phyloP scores from a whole-genome alignment of 2,888 invertebrate genomes.

The Neria commutata region DNA sequence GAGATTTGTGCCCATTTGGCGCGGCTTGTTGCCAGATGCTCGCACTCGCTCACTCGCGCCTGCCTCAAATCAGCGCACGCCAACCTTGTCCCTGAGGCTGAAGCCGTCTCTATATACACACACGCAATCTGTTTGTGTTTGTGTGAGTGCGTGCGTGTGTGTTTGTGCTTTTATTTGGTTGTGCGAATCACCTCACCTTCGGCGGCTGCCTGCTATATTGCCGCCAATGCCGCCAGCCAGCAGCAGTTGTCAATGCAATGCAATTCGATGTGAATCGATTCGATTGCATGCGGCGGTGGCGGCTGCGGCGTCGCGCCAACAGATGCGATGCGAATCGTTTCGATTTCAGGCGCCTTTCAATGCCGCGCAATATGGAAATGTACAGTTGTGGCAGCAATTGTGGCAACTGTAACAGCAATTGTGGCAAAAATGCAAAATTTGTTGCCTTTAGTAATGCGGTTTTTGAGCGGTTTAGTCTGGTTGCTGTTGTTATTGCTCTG shows the following conservation, averaged over 20 bases:
- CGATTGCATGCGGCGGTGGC: neutral
- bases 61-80: slow-evolving; percentile 7
- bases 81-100: slow-evolving; percentile 25
- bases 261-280: neutral
- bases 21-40: neutral
- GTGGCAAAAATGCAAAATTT: too few relatives aligned
- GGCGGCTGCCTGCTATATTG: neutral
- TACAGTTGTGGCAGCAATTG: too few relatives aligned
- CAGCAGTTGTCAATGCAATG: neutral
- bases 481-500: too few relatives aligned
- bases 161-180: neutral
- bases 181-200: slow-evolving; percentile 13
- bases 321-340: neutral
- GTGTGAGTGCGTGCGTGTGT: too few relatives aligned
- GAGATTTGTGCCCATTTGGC: slow-evolving; percentile 9
- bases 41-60: too few relatives aligned
- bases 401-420: too few relatives aligned
- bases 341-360: too few relatives aligned
- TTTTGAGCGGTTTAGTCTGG: too few relatives aligned
- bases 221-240: neutral
- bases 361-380: too few relatives aligned
- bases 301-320: neutral
- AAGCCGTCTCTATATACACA: neutral
- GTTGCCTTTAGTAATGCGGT: too few relatives aligned
- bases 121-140: too few relatives aligned